A percentile compares a stretch with the other conserved stretches of the same genome.
These are phyloP conservation scores for Dasyornis broadbenti DNA, from an alignment of 2,113 vertebrate species.

Conservation along the genomic window DNA sequence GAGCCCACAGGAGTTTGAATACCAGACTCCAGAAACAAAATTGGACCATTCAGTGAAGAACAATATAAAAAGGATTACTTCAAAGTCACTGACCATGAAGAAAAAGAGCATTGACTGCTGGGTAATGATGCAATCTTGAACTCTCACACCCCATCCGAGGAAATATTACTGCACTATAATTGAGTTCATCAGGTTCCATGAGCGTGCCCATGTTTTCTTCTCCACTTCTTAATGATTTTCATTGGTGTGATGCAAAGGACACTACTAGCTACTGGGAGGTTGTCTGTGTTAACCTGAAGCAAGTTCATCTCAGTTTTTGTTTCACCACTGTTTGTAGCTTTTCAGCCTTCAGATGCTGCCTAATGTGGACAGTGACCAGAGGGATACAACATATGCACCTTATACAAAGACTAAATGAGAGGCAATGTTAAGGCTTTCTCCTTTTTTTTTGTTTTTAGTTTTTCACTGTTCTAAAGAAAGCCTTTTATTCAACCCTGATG, in stretches of 20 bases:
- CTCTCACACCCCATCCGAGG: background rate
- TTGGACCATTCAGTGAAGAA: background rate
- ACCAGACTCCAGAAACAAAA: background rate
- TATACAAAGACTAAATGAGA: background rate
- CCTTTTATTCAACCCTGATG: slow-evolving; percentile 23
- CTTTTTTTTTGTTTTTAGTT: background rate
- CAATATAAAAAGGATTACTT: background rate
- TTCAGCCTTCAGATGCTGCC: background rate
- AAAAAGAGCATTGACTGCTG: background rate
- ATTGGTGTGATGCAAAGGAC: slow-evolving; percentile 19
- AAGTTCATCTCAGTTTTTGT: background rate
- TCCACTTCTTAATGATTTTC: slow-evolving; percentile 41
- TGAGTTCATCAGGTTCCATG: slow-evolving; percentile 20
- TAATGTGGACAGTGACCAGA: background rate
- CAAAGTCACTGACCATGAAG: background rate
- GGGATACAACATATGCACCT: background rate
- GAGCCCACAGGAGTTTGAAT: background rate
- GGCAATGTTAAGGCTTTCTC: background rate
- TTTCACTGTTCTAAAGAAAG: background rate
- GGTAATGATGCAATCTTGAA: slow-evolving; percentile 9
- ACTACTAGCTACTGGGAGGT: background rate
- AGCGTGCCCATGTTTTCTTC: background rate
- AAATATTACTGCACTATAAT: background rate
- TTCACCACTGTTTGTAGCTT: background rate
- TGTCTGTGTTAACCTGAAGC: background rate